Conservation (phyloP, 2,113 vertebrate species). For the Pandion haliaetus region DNA sequence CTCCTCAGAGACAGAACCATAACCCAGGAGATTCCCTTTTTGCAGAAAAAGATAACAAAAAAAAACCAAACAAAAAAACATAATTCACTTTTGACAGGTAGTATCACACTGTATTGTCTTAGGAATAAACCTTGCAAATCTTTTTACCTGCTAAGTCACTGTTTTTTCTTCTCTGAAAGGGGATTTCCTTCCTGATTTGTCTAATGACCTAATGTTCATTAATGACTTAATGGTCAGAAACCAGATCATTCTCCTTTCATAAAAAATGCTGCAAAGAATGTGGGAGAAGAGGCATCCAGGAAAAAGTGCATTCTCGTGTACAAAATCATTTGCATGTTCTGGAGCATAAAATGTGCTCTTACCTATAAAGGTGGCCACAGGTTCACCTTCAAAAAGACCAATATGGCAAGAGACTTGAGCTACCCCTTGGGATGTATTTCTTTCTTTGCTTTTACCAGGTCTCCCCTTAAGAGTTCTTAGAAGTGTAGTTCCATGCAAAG, state of each 20-base stretch:
- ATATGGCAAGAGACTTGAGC: background rate
- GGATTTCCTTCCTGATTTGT: background rate
- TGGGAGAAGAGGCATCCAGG: background rate
- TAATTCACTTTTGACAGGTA: background rate
- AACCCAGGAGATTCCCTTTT: background rate
- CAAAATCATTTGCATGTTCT: background rate
- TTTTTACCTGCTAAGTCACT: background rate
- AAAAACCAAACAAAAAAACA: rapidly evolving
- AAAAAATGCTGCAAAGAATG: background rate
- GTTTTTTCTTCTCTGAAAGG: background rate
- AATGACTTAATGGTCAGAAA: background rate
- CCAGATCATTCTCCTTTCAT: background rate
- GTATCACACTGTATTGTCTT: background rate
- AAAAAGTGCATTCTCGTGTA: background rate
- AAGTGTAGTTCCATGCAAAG: background rate
- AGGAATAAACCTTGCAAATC: background rate
- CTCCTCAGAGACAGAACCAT: background rate
- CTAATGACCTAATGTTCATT: background rate
- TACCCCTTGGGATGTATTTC: background rate
- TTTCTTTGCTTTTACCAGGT: background rate
- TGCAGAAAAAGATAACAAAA: background rate
- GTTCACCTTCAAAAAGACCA: background rate
- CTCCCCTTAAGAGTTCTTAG: background rate
- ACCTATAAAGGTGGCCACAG: background rate
- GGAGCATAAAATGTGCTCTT: background rate